Evolutionary conservation across 2,888 invertebrate genomes (phyloP).

Genomic region (Temnothorax ravouxi): DNA sequence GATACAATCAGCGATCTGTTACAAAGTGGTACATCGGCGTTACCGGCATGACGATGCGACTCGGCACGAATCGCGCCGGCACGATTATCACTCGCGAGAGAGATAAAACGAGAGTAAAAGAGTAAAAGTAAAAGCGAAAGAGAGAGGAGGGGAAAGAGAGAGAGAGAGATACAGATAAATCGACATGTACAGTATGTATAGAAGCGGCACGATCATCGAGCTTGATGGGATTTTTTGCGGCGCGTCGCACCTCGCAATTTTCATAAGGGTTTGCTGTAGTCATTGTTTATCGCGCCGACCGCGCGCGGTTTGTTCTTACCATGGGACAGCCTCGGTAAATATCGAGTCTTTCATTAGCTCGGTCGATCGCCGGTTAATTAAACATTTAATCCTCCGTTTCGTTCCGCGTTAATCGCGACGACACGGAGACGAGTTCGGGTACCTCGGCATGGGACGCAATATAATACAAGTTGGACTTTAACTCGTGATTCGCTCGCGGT

Average conservation of each 20-base stretch:
- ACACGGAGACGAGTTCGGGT: slow-evolving; percentile 2
- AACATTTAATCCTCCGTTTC: slow-evolving; percentile 41
- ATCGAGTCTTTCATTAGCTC: slow-evolving; percentile 35
- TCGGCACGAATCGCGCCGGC: slow-evolving; percentile 68
- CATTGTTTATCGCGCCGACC: slow-evolving; percentile 44
- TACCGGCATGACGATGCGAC: slow-evolving; percentile 73
- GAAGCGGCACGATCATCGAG: slow-evolving; percentile 69
- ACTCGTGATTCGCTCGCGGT: neutral
- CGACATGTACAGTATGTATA: slow-evolving; percentile 44
- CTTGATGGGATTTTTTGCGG: slow-evolving; percentile 71
- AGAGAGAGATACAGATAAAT: slow-evolving; percentile 39
- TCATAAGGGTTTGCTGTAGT: slow-evolving; percentile 63
- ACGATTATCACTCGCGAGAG: slow-evolving; percentile 67
- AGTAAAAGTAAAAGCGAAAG: neutral
- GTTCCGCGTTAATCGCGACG: slow-evolving; percentile 34
- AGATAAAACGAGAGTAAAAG: slow-evolving; percentile 45
- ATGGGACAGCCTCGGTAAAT: slow-evolving; percentile 20
- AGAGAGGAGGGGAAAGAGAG: neutral
- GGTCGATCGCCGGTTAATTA: slow-evolving; percentile 33
- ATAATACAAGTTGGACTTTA: neutral
- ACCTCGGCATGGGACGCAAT: neutral
- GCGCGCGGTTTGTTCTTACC: slow-evolving; percentile 31
- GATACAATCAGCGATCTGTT: slow-evolving; percentile 66
- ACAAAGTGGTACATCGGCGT: slow-evolving; percentile 68
- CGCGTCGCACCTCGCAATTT: slow-evolving; percentile 57